Evolutionary conservation across 2,113 vertebrate species (phyloP).

Genomic region (Mormyrus lacerda): DNA sequence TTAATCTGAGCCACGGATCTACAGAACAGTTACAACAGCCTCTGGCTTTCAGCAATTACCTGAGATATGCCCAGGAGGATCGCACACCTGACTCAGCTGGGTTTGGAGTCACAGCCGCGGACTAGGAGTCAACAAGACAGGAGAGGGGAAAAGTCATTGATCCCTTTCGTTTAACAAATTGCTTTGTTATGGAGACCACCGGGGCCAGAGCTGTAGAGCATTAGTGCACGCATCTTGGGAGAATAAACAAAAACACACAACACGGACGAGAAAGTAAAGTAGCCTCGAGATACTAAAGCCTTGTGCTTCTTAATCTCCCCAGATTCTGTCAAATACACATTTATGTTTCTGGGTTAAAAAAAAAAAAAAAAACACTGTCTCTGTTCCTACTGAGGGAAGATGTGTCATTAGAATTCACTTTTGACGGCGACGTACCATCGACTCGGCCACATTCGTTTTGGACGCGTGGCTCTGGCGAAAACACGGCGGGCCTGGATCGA

Average conservation of each 20-base stretch:
- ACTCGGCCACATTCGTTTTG: neutral
- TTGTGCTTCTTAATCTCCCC: neutral
- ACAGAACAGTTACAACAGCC: constrained; percentile 43
- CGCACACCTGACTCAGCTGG: constrained; percentile 33
- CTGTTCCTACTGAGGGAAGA: neutral
- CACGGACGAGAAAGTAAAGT: neutral
- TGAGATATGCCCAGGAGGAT: constrained; percentile 30
- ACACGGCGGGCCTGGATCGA: too few species aligned
- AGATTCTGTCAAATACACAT: neutral
- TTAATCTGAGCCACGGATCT: constrained; percentile 44
- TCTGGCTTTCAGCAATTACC: constrained; percentile 46
- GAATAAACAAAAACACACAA: constrained; percentile 11
- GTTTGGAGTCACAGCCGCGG: constrained; percentile 20
- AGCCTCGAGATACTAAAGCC: neutral
- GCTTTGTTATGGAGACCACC: constrained; percentile 38
- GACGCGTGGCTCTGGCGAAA: neutral
- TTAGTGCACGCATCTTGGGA: neutral
- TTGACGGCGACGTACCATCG: neutral
- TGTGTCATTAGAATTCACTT: neutral
- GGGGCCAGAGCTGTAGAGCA: constrained; percentile 15
- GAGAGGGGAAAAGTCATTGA: constrained; percentile 24
- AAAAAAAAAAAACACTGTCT: neutral
- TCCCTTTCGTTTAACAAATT: constrained; percentile 40
- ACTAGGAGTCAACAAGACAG: constrained; percentile 18
- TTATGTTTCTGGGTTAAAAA: neutral